Conservation (phyloP, 1,140 invertebrate species). For the Campoletis sonorensis region DNA sequence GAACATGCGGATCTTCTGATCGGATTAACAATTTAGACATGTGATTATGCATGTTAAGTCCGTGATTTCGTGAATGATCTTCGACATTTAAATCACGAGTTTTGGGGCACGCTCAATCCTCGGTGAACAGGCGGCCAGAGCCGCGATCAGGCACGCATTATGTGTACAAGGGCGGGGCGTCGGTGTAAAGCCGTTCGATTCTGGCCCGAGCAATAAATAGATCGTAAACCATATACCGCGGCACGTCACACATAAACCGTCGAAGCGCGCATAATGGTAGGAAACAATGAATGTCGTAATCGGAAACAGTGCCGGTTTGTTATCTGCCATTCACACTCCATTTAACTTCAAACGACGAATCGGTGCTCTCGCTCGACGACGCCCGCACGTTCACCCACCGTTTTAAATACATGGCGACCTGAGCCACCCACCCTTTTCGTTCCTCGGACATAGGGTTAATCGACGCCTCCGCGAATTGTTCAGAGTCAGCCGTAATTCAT, state of each 20-base stretch:
- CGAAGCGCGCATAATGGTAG: constrained; percentile 77
- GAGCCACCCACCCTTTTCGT: constrained; percentile 22
- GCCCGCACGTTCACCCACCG: constrained; percentile 49
- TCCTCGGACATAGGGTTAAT: constrained; percentile 70
- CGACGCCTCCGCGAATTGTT: constrained; percentile 61
- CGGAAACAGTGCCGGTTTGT: constrained; percentile 77
- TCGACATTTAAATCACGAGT: constrained; percentile 47
- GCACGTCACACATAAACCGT: constrained; percentile 73
- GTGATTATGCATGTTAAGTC: constrained; percentile 1
- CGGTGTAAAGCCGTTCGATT: constrained; percentile 66
- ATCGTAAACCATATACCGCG: constrained; percentile 73
- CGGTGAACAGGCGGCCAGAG: constrained; percentile 50
- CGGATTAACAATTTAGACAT: constrained; percentile 4
- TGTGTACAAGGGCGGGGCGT: constrained; percentile 55
- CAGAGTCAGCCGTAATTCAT: constrained; percentile 69
- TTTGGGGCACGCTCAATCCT: constrained; percentile 18
- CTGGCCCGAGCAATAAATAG: constrained; percentile 73
- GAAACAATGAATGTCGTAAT: constrained; percentile 78
- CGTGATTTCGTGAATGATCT: constrained; percentile 32
- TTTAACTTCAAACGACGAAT: constrained; percentile 77
- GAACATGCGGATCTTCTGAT: constrained; percentile 64
- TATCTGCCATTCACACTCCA: constrained; percentile 78
- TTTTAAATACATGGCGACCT: constrained; percentile 49
- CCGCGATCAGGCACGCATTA: constrained; percentile 50
- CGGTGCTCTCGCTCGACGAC: constrained; percentile 64